phyloP scores from a whole-genome alignment of 1,140 invertebrate species.

The Drosophila biarmipes region DNA sequence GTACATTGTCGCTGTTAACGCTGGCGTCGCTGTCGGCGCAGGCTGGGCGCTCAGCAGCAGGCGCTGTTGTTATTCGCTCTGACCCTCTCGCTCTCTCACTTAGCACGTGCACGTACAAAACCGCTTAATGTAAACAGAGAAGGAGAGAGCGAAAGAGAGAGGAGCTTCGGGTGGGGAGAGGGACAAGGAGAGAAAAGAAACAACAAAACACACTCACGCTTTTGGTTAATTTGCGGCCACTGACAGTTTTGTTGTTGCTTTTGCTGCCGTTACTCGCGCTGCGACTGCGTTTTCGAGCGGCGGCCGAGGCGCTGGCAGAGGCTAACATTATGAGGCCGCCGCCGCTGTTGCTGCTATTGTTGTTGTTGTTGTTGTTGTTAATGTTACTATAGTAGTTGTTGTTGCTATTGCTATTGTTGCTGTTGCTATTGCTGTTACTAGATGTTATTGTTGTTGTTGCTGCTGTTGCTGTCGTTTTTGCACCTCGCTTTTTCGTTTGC shows the following conservation, averaged over 20 bases:
- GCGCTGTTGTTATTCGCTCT: slow-evolving; percentile 7
- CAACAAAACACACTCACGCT: slow-evolving; percentile 67
- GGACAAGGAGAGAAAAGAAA: slow-evolving; percentile 22
- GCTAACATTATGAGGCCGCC: slow-evolving; percentile 64
- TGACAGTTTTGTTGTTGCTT: slow-evolving; percentile 54
- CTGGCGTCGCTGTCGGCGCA: slow-evolving; percentile 13
- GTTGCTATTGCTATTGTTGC: slow-evolving; percentile 21
- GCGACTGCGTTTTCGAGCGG: slow-evolving; percentile 69
- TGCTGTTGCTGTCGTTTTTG: slow-evolving; percentile 9
- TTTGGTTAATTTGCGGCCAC: slow-evolving; percentile 74
- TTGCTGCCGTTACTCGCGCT: slow-evolving; percentile 72
- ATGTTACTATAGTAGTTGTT: slow-evolving; percentile 4
- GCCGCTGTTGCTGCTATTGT: slow-evolving; percentile 29
- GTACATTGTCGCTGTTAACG: slow-evolving; percentile 36
- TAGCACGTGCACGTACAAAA: slow-evolving; percentile 66
- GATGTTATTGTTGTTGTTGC: slow-evolving; percentile 21
- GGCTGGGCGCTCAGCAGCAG: slow-evolving; percentile 65
- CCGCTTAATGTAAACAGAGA: slow-evolving; percentile 75
- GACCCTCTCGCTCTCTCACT: slow-evolving; percentile 3
- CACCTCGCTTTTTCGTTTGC: slow-evolving; percentile 8
- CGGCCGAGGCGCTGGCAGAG: slow-evolving; percentile 51
- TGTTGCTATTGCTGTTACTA: slow-evolving; percentile 25
- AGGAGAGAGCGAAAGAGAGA: slow-evolving; percentile 32
- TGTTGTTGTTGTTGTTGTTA: slow-evolving; percentile 20
- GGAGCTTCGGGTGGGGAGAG: too few species aligned